These are phyloP conservation scores for Columba janthina DNA, from an alignment of 2,113 vertebrate genomes.

Conservation along the genomic window DNA sequence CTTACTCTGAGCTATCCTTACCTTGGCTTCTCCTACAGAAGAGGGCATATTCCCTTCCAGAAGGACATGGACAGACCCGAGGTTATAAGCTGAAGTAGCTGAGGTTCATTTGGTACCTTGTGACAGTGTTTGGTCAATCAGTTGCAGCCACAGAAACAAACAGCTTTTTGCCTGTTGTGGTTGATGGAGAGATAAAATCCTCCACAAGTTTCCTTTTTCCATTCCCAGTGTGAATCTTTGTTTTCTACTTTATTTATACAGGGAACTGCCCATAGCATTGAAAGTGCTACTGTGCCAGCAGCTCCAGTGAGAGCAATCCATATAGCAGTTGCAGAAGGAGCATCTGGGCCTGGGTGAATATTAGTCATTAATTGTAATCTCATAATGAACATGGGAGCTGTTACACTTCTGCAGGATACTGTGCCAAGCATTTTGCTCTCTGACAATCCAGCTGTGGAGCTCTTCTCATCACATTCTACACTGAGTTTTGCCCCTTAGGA, in stretches of 20 bases:
- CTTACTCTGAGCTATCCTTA: not conserved
- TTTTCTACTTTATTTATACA: not conserved
- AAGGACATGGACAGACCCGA: not conserved
- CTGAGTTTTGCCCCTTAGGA: not conserved
- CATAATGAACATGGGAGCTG: not conserved
- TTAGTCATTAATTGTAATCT: constrained; percentile 1
- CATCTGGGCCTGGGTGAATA: not conserved
- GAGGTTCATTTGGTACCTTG: not conserved
- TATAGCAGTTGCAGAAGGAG: not conserved
- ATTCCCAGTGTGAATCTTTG: not conserved
- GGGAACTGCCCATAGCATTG: not conserved
- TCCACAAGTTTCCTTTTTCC: not conserved
- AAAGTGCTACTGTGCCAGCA: not conserved
- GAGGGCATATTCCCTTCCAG: not conserved
- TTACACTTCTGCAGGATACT: not conserved
- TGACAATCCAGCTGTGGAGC: not conserved
- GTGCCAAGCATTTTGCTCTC: not conserved
- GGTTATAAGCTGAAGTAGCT: not conserved
- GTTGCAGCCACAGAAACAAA: not conserved
- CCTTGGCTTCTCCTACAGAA: not conserved
- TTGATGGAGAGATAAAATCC: not conserved
- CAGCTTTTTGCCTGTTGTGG: fast-evolving
- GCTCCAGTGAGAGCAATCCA: not conserved
- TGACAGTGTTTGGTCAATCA: not conserved
- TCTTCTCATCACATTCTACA: not conserved